Conservation (phyloP, 2,888 invertebrate genomes). For the Tetragonisca angustula region DNA sequence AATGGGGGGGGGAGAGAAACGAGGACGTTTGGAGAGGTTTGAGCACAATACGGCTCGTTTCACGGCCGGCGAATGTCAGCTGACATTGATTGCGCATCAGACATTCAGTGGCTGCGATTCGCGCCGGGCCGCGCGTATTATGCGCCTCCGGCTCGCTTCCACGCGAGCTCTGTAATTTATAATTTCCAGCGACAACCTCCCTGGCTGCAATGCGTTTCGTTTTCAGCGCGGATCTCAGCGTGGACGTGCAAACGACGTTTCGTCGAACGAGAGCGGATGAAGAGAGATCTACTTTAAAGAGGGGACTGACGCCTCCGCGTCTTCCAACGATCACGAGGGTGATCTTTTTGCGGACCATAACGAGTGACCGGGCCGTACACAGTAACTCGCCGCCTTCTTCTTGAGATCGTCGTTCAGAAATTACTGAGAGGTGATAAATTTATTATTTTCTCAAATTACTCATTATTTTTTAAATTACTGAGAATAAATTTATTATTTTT, state of each 20-base stretch:
- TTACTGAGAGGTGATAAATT: too few relatives aligned
- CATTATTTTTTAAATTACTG: too few relatives aligned
- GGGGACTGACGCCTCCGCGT: too few relatives aligned
- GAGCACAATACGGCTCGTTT: conserved; percentile 37
- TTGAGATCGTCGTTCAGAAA: too few relatives aligned
- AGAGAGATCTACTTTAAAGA: too few relatives aligned
- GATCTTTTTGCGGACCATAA: too few relatives aligned
- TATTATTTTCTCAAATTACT: too few relatives aligned
- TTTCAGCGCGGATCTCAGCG: not conserved
- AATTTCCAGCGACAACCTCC: conserved; percentile 51
- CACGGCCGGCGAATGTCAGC: conserved; percentile 57
- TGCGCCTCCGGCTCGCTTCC: conserved; percentile 51
- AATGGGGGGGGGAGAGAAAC: not conserved
- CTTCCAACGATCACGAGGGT: too few relatives aligned
- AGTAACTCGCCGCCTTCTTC: too few relatives aligned
- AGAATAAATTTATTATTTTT: too few relatives aligned
- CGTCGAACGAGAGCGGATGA: not conserved
- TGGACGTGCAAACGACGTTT: not conserved
- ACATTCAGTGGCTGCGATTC: conserved; percentile 62
- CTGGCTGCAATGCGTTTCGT: not conserved
- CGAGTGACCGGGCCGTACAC: too few relatives aligned
- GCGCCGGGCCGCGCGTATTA: conserved; percentile 38
- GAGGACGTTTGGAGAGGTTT: not conserved
- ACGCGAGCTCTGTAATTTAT: conserved; percentile 59
- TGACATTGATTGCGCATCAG: conserved; percentile 64